A percentile compares a stretch with the other conserved stretches of the same genome.
phyloP scores from a whole-genome alignment of 2,888 invertebrate species.

The Heliconius erato region DNA sequence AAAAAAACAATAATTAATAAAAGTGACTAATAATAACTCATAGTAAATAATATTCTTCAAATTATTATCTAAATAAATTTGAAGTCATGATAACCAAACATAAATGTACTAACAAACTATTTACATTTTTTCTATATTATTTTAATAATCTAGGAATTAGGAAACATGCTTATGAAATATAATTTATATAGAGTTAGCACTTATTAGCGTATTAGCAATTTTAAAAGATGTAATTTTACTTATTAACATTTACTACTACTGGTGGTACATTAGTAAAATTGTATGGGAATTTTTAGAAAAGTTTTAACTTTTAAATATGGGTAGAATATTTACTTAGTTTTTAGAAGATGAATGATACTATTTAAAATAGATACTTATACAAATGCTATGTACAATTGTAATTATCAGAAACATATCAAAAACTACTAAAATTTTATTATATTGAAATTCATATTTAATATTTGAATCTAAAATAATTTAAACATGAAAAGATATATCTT shows the following conservation, averaged over 20 bases:
- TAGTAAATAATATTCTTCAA: no score
- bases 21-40: no score
- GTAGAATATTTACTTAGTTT: constrained; percentile 4
- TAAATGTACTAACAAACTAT: background rate
- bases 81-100: background rate
- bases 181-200: background rate
- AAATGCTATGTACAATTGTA: background rate
- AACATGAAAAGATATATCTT: no score
- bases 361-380: background rate
- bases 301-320: background rate
- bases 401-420: constrained; percentile 22
- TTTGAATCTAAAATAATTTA: background rate
- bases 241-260: background rate
- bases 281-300: background rate
- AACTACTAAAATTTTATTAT: background rate
- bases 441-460: background rate
- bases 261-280: background rate
- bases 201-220: background rate
- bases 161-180: background rate
- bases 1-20: no score
- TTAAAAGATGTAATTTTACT: background rate
- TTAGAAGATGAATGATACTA: background rate
- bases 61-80: background rate
- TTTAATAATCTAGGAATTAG: background rate
- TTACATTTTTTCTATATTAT: background rate